Percentiles rank a stretch among this genome's conserved stretches.
Evolutionary conservation across 2,113 vertebrate species (phyloP).

Genomic region (Arothron firmamentum): DNA sequence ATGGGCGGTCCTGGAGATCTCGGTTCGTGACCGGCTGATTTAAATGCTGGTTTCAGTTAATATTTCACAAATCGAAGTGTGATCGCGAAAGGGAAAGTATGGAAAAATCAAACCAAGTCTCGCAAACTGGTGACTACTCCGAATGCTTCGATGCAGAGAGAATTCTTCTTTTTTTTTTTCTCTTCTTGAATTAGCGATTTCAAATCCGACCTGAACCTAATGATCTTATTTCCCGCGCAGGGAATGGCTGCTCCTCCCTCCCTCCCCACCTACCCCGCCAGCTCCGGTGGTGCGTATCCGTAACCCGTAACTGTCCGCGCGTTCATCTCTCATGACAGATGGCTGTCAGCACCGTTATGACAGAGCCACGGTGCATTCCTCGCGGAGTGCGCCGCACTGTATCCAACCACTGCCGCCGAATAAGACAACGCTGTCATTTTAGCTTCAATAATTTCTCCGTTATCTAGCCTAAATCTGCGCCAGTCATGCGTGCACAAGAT

Average conservation of each 20-base stretch:
- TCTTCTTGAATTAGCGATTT: neutral
- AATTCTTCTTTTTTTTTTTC: too few relatives aligned
- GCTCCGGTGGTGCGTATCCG: neutral
- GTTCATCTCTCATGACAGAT: conserved; percentile 19
- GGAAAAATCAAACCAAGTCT: too few relatives aligned
- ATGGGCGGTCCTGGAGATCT: conserved; percentile 5
- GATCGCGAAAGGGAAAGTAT: too few relatives aligned
- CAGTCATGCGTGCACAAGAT: conserved; percentile 21
- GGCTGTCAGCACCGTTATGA: conserved; percentile 16
- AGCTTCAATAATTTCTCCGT: conserved; percentile 2
- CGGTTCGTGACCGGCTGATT: neutral
- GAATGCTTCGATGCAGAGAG: too few relatives aligned
- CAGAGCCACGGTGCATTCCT: conserved; percentile 19
- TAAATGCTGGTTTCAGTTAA: too few relatives aligned
- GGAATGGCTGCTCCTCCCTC: conserved; percentile 5
- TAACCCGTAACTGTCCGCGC: conserved; percentile 2
- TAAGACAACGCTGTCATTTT: conserved; percentile 10
- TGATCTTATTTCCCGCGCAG: neutral
- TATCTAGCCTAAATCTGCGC: conserved; percentile 13
- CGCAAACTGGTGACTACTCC: too few relatives aligned
- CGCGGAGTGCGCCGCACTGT: neutral
- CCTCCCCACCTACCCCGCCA: neutral
- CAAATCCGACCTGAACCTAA: neutral
- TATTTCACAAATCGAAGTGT: too few relatives aligned
- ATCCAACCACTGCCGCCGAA: conserved; percentile 2